Base-by-base conservation (phyloP, 2,888 invertebrate genomes). In the Caenorhabditis sp. region DNA sequence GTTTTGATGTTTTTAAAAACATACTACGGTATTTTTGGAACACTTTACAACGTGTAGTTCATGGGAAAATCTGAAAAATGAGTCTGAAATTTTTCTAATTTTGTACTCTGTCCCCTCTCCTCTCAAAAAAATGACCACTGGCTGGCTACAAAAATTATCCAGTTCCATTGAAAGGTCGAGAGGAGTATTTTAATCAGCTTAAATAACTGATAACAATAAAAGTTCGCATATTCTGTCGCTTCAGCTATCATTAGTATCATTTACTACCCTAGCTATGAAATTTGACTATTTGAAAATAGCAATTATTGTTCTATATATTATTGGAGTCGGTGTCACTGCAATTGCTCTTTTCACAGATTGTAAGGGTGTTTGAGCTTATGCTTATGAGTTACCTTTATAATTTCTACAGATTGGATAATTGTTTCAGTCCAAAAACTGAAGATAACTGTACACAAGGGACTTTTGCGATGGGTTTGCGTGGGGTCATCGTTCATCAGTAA, bases 401-500 rank as follows among this genome's bases (percentile, higher is more conserved):
- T 43, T 43, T 43, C 21, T 49, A 52, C 59, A 73, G 73, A 73
- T 56, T 73, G 73, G 73, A 26, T 73, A 0, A 65, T 65, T n/a
- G 59, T 73, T 10, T 68, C 68, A 50, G 65, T 68, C 1, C 54
- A 59, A 21, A 59, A 66, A 14, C 59, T 62, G 10, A 62, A 49
- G 8, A 1, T 73, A 0, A 31, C 54, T n/a, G 14, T 73, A 10
- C 73, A 73, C 38, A 68, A 68, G 0, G 73, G 73, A 8, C 53
- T 73, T 5, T 52, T 73, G 56, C 50, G 68, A 66, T 73, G 73
- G 73, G 73, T 73, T 14, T 73, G 73, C 43, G 63, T 26, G 17
- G 2, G 21, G 21, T 17, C 8, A 53, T 21, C 10, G n/a, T n/a
- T n/a, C 53, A 23, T 21, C 53, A 20, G 10, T 23, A 53, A 53